Base-by-base conservation (phyloP, 2,888 invertebrate genomes). In the Sycophila texana region DNA sequence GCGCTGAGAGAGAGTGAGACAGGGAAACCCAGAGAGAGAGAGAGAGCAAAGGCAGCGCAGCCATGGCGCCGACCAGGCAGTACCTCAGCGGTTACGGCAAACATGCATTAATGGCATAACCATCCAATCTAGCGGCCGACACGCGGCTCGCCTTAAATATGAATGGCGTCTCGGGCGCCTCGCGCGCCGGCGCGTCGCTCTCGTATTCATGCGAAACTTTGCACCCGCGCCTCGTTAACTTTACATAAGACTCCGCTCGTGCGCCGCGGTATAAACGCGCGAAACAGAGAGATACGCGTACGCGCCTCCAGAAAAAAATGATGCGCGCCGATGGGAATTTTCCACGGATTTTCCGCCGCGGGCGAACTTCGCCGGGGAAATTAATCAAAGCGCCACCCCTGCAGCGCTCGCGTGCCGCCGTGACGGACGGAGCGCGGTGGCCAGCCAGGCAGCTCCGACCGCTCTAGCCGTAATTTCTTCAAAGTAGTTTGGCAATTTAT, bases 201-300 rank as follows among this genome's bases (percentile, higher is more conserved):
- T 87, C 86, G 87, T 88, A 89, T 88, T 88, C 88, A 88, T 88
- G 85, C 88, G 86, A 88, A 89, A 89, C 87, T 89, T 89, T 86
- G 85, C 84, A 84, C 70, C 13, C 14, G 39, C 86, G 86, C 85
- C 87, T 88, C 87, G 87, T 88, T 88, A 88, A 88, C 86, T 87
- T 87, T 87, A 86, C 88, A 88, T 84, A 85, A 86, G 85, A 84
- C 83, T 83, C 80, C 83, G 84, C 83, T 86, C 83, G 84, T 83
- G 84, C 82, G 12, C 86, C 87, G 85, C 85, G 83, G 80, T 80
- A n/a, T n/a, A 81, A 84, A 83, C 83, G 82, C 77, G 79, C 72
- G 77, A 79, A 82, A 79, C 82, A 82, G 73, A 80, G 77, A 74
- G 74, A 77, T 65, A 55, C 58, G 30, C 72, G 20, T 65, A 55